phyloP scores from a whole-genome alignment of 2,797 vertebrate species.

The Rhabdophis nuchalis region DNA sequence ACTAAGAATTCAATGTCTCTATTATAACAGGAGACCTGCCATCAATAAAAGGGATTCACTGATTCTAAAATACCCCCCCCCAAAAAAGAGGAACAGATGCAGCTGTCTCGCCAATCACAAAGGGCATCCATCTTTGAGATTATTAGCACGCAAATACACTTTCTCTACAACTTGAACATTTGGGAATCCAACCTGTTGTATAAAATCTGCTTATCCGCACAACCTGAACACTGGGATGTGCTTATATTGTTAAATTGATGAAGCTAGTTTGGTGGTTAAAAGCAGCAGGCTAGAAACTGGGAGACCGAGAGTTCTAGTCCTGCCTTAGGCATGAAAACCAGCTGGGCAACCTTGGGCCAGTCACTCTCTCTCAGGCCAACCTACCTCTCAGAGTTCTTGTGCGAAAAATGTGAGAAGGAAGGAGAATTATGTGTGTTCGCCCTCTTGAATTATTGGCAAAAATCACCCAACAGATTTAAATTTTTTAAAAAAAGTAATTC shows the following conservation, averaged over 20 bases:
- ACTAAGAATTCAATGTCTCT: not conserved
- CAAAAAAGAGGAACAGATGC: not conserved
- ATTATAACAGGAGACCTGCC: not conserved
- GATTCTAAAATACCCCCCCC: not conserved
- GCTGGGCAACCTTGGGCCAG: too few relatives aligned
- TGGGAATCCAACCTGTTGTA: not conserved
- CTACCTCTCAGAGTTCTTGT: too few relatives aligned
- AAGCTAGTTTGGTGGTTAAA: not conserved
- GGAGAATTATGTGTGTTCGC: too few relatives aligned
- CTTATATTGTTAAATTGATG: not conserved
- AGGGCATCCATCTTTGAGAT: not conserved
- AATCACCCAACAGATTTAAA: not conserved
- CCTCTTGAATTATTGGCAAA: too few relatives aligned
- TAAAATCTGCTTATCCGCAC: not conserved
- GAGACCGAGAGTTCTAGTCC: too few relatives aligned
- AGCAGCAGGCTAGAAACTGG: too few relatives aligned
- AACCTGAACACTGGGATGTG: not conserved
- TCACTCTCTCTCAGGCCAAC: too few relatives aligned
- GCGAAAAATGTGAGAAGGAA: too few relatives aligned
- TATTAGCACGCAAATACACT: not conserved
- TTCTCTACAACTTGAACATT: not conserved
- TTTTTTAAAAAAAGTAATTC: not conserved
- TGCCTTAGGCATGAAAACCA: too few relatives aligned
- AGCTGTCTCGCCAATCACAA: not conserved
- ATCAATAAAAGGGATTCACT: not conserved